Evolutionary conservation across 2,888 invertebrate species (phyloP), one percentile per base, ranked within the genome.

Genomic region (Abscondita cerata): DNA sequence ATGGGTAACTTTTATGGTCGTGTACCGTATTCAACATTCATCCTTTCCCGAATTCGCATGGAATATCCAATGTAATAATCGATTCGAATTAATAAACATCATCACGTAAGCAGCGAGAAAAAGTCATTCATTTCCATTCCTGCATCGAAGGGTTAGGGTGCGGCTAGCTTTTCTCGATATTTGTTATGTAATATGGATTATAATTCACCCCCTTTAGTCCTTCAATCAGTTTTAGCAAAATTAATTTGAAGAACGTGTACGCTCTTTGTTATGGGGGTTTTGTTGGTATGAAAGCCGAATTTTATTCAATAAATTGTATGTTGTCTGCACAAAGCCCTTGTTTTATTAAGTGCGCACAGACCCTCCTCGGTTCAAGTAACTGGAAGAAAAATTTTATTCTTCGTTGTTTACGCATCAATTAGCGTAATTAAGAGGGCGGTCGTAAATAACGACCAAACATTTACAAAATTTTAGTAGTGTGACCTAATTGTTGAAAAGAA

Each of bases 131-230:
- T 41, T 41, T 41, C 15, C 41, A 41, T 41, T 41, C 15, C 15
- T 41, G 41, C n/a, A 41, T 6, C 16, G 13, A 41, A 41, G 41
- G 41, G 41, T 16, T 15, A 41, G 41, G 41, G 41, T 41, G 41
- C 41, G 41, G 41, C 16, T 25, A 25, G 25, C 25, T 41, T 41
- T 41, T 41, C 41, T 41, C 25, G 25, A 4, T 41, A 15, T 41
- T 41, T 41, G 41, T 16, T 16, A 5, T 41, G 16, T 16, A 41
- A 41, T 41, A 16, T 12, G 36, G n/a, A 41, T 12, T 15, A 41
- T 6, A n/a, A 6, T 25, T 25, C 25, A 6, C 41, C 41, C 41
- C 16, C 13, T 9, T 36, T 36, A 11, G n/a, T 36, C 36, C 36
- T 36, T 41, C 41, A 12, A 16, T 16, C 16, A 12, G 41, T 16